These are phyloP conservation scores for Venustaconcha ellipsiformis DNA, from an alignment of 1,140 invertebrate species.

Conservation along the genomic window DNA sequence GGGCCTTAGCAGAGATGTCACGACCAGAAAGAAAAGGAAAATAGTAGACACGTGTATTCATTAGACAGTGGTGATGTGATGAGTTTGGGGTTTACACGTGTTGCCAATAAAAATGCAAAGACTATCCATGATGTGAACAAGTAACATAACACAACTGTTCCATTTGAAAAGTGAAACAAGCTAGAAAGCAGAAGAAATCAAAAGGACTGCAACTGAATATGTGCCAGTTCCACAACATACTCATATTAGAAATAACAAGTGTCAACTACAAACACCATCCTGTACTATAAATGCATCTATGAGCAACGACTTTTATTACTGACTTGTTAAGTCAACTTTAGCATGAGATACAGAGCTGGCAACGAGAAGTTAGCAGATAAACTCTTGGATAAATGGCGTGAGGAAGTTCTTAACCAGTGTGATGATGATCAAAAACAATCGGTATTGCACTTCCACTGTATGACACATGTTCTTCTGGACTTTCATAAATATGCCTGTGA, in stretches of 20 bases:
- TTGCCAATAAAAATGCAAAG: conserved; percentile 6
- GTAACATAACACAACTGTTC: conserved; percentile 6
- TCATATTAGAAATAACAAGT: too few species aligned
- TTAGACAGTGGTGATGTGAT: not conserved
- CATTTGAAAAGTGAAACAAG: not conserved
- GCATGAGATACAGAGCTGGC: conserved; percentile 11
- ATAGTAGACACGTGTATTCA: too few species aligned
- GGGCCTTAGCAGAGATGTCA: too few species aligned
- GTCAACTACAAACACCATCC: too few species aligned
- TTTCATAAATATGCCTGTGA: not conserved
- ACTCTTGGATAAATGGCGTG: conserved; percentile 12
- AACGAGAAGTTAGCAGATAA: conserved; percentile 13
- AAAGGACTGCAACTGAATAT: too few species aligned
- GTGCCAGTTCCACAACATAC: too few species aligned
- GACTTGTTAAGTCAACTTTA: conserved; percentile 5
- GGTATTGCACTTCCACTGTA: not conserved
- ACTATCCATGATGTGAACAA: not conserved
- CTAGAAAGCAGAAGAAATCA: too few species aligned
- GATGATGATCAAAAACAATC: too few species aligned
- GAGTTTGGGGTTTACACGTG: conserved; percentile 6
- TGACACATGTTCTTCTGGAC: conserved; percentile 4
- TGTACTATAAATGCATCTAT: too few species aligned
- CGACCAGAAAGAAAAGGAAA: too few species aligned
- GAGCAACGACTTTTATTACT: not conserved
- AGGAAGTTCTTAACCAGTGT: not conserved